Evolutionary conservation across 2,113 vertebrate genomes (phyloP), one percentile per base, ranked within the genome.

Genomic region (Gila orcuttii): DNA sequence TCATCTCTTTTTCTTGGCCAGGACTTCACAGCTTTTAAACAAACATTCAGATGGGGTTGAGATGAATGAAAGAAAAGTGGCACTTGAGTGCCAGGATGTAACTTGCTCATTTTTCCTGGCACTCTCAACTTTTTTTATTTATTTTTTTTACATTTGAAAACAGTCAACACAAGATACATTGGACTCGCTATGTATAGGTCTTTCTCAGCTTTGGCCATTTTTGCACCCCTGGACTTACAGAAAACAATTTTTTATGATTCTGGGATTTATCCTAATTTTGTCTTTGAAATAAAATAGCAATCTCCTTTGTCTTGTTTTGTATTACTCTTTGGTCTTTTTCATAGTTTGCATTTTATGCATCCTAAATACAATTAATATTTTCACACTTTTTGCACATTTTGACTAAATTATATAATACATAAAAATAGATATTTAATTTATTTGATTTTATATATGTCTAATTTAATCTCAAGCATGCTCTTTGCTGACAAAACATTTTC

Each of bases 1-100:
- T 85, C 76, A 87, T 85, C 90, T 91, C 92, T 92, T 91, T 87
- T 92, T 90, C 90, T 90, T 85, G 90, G 87, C 87, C 85, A 81
- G 23, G 59, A 88, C 92, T 93, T 94, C 93, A 92, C 90, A 93
- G 88, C 77, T 88, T 87, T 78, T 91, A 92, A 90, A 85, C 91
- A 93, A 94, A 94, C 91, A 93, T 4, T 21, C 39, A 36, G 42
- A 31, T 28, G 82, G 86, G 79, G 89, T 83, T 84, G 88, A 87
- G 89, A 42, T 33, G 85, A 84, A 75, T 31, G 83, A 74, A 28
- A 45, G 83, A 55, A 68, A 93, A 91, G 91, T 93, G 86, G 90
- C 92, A 91, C 86, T 87, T 52, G 64, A 86, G 92, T 94, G 93
- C 73, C 89, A 94, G 89, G 66, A 90, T 91, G 91, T 93, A 91